A percentile compares a stretch with the other conserved stretches of the same genome.
Evolutionary conservation across 30 jellyfish, hydroid and myxozoan species (phyloP).

Genomic region (Turritopsis dohrnii): DNA sequence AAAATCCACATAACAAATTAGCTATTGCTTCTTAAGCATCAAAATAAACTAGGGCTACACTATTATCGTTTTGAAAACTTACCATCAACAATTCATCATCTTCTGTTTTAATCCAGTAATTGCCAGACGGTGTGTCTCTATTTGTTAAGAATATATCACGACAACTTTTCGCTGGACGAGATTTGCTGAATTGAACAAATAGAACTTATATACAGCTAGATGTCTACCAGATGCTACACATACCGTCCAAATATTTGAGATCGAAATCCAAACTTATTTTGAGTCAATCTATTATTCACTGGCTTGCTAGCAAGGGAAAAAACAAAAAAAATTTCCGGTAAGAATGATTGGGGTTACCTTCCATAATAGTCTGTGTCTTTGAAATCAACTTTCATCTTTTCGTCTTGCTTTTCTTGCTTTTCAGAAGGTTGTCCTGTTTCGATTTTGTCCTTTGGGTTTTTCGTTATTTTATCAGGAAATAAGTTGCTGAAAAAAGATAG

Average conservation of each 20-base stretch:
- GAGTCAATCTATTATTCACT: no score
- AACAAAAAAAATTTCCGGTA: not conserved
- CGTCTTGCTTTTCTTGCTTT: not conserved
- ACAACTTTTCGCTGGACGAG: conserved; percentile 86
- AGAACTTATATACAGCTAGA: not conserved
- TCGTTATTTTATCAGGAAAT: not conserved
- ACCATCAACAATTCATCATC: conserved; percentile 80
- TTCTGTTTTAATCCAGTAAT: conserved; percentile 72
- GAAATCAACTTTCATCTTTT: conserved; percentile 1
- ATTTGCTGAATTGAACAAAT: no score
- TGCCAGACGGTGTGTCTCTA: conserved; percentile 67
- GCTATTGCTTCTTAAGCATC: no score
- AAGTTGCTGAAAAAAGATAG: not conserved
- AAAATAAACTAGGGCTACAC: no score
- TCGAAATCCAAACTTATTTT: no score
- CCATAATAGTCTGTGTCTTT: conserved; percentile 25
- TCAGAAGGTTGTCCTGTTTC: not conserved
- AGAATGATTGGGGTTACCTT: conserved; percentile 25
- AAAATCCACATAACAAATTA: no score
- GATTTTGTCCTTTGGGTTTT: not conserved
- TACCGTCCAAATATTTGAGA: not conserved
- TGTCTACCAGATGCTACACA: not conserved
- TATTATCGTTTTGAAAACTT: no score
- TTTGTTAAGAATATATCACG: conserved; percentile 59
- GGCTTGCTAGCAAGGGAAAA: no score